Evolutionary conservation across 2,113 vertebrate species (phyloP).

Genomic region (Pedionomus torquatus): DNA sequence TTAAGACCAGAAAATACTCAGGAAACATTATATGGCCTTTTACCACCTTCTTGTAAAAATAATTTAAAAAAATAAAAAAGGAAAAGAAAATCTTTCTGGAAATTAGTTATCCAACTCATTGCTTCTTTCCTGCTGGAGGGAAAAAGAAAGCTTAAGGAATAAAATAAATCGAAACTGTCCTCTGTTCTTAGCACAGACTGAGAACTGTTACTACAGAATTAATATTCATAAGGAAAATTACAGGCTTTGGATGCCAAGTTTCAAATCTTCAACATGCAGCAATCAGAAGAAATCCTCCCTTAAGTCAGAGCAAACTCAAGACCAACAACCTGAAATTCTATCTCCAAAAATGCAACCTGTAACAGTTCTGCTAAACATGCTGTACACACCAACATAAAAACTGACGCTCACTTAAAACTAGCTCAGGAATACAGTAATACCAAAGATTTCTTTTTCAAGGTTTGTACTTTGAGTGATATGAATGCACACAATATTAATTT

Average conservation of each 20-base stretch:
- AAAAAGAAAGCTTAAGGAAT: not conserved
- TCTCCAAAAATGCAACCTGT: not conserved
- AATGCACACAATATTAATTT: not conserved
- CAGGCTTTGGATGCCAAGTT: not conserved
- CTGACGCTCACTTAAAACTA: not conserved
- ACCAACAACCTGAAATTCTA: not conserved
- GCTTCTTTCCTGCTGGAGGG: not conserved
- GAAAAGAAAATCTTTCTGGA: not conserved
- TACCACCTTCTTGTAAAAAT: not conserved
- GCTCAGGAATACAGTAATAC: not conserved
- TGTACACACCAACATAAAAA: not conserved
- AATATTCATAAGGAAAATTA: conserved; percentile 1
- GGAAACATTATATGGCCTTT: not conserved
- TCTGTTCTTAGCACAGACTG: not conserved
- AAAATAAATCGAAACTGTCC: not conserved
- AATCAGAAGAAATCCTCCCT: not conserved
- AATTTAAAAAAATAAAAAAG: not conserved
- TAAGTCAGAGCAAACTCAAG: not conserved
- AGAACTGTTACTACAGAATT: conserved; percentile 3
- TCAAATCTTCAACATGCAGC: not conserved
- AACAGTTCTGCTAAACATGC: not conserved
- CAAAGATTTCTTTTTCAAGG: not conserved
- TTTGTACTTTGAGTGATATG: not conserved
- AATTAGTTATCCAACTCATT: not conserved
- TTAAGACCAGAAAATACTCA: not conserved